These are phyloP conservation scores for Epinotia demarniana DNA, from an alignment of 2,888 invertebrate genomes.

Conservation along the genomic window DNA sequence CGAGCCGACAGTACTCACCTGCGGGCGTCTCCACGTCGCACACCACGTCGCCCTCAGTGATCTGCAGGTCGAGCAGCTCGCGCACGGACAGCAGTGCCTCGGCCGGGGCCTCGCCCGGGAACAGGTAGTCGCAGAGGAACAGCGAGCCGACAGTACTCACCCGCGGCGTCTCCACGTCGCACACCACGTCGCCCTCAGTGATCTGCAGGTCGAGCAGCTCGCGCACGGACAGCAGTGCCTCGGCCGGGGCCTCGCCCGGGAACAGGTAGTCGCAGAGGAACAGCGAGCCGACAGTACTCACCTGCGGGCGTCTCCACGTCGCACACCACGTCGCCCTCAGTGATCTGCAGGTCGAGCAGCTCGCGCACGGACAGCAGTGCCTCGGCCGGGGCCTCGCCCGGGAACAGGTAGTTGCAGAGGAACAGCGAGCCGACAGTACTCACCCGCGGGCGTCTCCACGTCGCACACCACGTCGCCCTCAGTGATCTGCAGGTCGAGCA, in stretches of 20 bases:
- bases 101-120: too few relatives aligned
- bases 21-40: constrained; percentile 91
- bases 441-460: not conserved
- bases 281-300: not conserved
- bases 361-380: not conserved
- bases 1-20: constrained; percentile 56
- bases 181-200: not conserved
- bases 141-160: not conserved
- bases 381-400: too few relatives aligned
- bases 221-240: too few relatives aligned
- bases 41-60: constrained; percentile 88
- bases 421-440: not conserved
- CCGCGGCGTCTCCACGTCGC: not conserved
- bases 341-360: not conserved
- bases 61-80: constrained; percentile 84
- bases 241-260: too few relatives aligned
- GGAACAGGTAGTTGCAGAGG: too few relatives aligned
- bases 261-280: too few relatives aligned
- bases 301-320: not conserved
- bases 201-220: not conserved
- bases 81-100: too few relatives aligned
- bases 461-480: not conserved
- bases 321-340: not conserved
- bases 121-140: too few relatives aligned
- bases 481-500: constrained; percentile 73